Conservation (phyloP, 2,797 vertebrate species). For the Siniperca scherzeri region DNA sequence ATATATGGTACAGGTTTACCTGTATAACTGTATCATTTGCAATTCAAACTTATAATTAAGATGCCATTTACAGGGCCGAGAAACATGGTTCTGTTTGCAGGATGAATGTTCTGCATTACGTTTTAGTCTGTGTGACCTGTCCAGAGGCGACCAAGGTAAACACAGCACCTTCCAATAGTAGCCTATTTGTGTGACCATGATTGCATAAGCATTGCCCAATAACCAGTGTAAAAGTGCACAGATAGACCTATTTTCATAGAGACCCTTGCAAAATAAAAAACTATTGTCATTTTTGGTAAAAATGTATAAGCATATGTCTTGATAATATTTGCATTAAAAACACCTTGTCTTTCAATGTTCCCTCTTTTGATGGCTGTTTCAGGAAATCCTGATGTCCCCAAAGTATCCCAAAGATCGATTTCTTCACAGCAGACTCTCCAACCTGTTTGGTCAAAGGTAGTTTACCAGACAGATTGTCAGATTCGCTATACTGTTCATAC, state of each 20-base stretch:
- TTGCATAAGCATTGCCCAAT: neutral
- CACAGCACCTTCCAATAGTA: accelerated
- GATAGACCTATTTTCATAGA: neutral
- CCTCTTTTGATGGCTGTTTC: constrained; percentile 28
- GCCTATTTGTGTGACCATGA: neutral
- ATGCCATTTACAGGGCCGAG: constrained; percentile 84
- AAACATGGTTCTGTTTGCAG: constrained; percentile 87
- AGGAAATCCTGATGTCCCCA: constrained; percentile 93
- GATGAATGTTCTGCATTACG: constrained; percentile 85
- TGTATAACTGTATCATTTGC: neutral
- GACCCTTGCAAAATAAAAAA: neutral
- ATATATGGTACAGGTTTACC: neutral
- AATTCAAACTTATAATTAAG: accelerated
- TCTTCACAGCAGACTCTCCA: constrained; percentile 82
- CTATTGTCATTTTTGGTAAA: neutral
- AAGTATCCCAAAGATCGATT: constrained; percentile 89
- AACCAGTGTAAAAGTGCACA: neutral
- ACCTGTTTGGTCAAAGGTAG: constrained; percentile 91
- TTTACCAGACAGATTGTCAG: neutral
- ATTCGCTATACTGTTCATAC: neutral
- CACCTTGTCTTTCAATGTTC: neutral
- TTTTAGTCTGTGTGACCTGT: constrained; percentile 78
- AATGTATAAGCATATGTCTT: neutral
- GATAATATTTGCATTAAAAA: neutral
- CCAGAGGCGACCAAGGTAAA: constrained; percentile 93